Percentiles rank a stretch among this genome's conserved stretches.
Evolutionary conservation across 2,113 vertebrate species (phyloP).

Genomic region (Aplodontia rufa): DNA sequence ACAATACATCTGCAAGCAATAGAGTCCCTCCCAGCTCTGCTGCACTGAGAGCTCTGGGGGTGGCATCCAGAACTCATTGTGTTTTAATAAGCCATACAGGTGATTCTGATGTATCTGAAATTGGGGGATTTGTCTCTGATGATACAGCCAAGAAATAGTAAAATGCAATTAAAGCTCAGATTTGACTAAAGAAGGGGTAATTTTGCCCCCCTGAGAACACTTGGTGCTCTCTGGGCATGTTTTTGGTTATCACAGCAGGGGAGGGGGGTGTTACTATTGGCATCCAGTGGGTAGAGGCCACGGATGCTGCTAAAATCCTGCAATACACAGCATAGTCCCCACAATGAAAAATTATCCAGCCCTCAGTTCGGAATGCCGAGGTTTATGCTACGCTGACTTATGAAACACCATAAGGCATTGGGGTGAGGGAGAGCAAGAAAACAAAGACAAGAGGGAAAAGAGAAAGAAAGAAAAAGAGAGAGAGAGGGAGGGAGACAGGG

Average conservation of each 20-base stretch:
- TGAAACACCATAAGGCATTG: background rate
- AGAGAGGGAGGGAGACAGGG: background rate
- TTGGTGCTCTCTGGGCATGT: background rate
- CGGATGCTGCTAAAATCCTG: background rate
- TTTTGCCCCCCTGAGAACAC: background rate
- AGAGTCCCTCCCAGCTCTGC: background rate
- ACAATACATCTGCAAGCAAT: no score
- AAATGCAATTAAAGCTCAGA: accelerated
- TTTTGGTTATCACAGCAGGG: background rate
- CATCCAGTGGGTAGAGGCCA: background rate
- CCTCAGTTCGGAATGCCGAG: background rate
- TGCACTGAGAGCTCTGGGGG: background rate
- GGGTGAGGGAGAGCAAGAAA: background rate
- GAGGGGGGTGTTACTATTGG: background rate
- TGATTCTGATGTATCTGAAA: background rate
- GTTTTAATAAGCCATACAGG: background rate
- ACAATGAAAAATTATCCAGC: background rate
- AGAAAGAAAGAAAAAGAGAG: no score
- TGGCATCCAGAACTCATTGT: no score
- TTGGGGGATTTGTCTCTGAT: background rate
- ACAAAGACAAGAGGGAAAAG: background rate
- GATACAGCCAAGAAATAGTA: background rate
- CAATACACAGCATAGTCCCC: background rate
- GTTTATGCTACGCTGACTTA: background rate
- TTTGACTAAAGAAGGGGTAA: background rate